Conservation (phyloP, 2,888 invertebrate species). For the Emmelina monodactyla region DNA sequence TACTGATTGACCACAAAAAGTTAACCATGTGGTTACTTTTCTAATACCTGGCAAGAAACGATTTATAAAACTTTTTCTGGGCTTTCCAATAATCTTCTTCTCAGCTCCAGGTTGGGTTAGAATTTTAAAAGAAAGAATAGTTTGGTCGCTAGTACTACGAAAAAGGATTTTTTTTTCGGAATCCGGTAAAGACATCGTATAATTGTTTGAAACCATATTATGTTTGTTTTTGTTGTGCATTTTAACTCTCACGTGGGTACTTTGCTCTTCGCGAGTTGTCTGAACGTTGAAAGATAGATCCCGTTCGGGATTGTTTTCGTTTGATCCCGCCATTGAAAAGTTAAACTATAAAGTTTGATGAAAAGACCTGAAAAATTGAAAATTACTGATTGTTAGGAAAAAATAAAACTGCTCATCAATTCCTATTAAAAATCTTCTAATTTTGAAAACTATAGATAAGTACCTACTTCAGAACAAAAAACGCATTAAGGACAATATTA, state of each 20-base stretch:
- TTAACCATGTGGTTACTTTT: background rate
- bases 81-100: conserved; percentile 24
- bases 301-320: no score
- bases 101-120: conserved; percentile 30
- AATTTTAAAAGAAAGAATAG: conserved; percentile 46
- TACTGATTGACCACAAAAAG: background rate
- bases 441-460: no score
- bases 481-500: no score
- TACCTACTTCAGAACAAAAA: no score
- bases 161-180: conserved; percentile 23
- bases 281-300: no score
- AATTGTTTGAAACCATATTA: background rate
- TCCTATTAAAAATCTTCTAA: no score
- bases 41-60: conserved; percentile 21
- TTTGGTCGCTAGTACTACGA: conserved; percentile 40
- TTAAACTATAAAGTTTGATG: no score
- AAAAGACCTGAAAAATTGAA: no score
- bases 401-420: no score
- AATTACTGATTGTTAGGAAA: no score
- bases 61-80: conserved; percentile 26
- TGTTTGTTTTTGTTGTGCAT: background rate
- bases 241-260: conserved; percentile 1
- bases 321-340: no score
- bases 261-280: no score
- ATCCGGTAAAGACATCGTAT: conserved; percentile 26